Base-by-base conservation (phyloP, 2,888 invertebrate species). In the Euplexia lucipara region DNA sequence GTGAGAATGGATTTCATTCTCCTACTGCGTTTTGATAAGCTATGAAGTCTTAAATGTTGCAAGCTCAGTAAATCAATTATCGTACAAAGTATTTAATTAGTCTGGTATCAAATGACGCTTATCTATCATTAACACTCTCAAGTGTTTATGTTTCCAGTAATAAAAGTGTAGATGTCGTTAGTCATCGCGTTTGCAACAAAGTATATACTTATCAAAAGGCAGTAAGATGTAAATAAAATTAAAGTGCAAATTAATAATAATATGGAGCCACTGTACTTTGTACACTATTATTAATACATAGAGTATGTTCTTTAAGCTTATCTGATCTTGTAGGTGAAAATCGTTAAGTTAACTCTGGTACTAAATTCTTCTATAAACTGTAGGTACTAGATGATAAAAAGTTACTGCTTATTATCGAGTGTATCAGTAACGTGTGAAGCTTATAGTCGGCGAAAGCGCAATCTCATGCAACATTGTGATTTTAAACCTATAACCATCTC, bases 201-300 rank as follows among this genome's bases (percentile, higher is more conserved):
- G 42, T 51, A 22, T 14, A 5, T 3, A 10, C 20, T 56, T 58
- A 67, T 66, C 69, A 65, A 72, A 70, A 78, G 34, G 47, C 60
- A 75, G 58, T 56, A 51, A 70, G 35, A 20, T 56, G 39, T 64
- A 71, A 71, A 79, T 76, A 83, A 86, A 86, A 80, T 70, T 84
- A 75, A 83, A 83, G 89, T 90, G 91, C 91, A 91, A 91, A 91
- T 87, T 83, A 91, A 89, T 87, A 83, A 80, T 83, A 88, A 85
- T 18, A 52, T 18, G 60, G 66, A 81, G 82, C 81, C 79, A 86
- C 86, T 87, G 88, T 87, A 88, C 83, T 74, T 66, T 51, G 20
- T 12, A 18, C 20, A 51, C 16, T 12, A 18, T 18, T 22, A 0
- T 12, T 4, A 18, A 12, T 18, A 2, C 8, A 12, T 14, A 14